Evolutionary conservation across 2,888 invertebrate species (phyloP), one percentile per base, ranked within the genome.

Genomic region (Meganola albula): DNA sequence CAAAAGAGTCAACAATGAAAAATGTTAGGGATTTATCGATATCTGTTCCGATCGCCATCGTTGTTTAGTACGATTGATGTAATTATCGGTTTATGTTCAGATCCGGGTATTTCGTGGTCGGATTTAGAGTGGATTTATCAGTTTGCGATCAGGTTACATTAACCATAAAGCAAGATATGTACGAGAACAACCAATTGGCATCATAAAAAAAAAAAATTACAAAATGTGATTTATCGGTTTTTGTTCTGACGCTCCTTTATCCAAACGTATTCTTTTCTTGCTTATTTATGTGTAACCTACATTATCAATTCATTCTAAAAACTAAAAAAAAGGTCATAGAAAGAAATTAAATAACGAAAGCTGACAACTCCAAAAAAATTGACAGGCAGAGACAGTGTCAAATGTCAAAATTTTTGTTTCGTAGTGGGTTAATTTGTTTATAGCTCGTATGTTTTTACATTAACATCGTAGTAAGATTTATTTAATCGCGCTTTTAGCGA

Each of bases 391-490:
- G 7, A 3, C 7, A 20, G n/a, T 34, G 40, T 48, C 40, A 41
- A 20, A n/a, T 55, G 52, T 56, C 58, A 59, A 58, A 57, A 54
- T 58, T 56, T 48, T 43, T 31, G 51, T 47, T 53, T 49, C 47
- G n/a, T n/a, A n/a, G n/a, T n/a, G n/a, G n/a, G n/a, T n/a, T 34
- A 49, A 40, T 56, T 53, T 53, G 48, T 53, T 48, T 44, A 46
- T 35, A 39, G 40, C 46, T 34, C 46, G 36, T 48, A 43, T 44
- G 34, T 41, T 41, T 36, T 18, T 27, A 35, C 37, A 35, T 14
- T 32, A 29, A 27, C 34, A 26, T 34, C 28, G 37, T 31, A 29
- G 29, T 28, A 35, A 33, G 24, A 34, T 30, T 27, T 4, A 43
- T 26, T 27, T 31, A 24, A 20, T n/a, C 36, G 32, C 31, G 27